Evolutionary conservation across 2,888 invertebrate species (phyloP).

Genomic region (Trissolcus japonicus): DNA sequence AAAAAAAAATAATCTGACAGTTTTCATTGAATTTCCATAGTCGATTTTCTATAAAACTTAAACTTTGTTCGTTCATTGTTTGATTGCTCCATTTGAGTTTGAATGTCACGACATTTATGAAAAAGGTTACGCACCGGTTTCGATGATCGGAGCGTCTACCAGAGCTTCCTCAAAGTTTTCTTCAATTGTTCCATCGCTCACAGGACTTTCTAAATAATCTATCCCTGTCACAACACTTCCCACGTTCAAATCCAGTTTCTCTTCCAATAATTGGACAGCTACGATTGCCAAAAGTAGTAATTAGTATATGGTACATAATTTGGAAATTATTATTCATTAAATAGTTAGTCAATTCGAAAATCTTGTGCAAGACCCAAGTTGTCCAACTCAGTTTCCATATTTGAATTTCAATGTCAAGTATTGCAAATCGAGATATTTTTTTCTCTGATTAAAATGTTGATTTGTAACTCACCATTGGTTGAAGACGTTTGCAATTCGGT

Average conservation of each 20-base stretch:
- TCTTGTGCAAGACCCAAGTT: neutral
- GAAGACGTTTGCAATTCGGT: conserved; percentile 87
- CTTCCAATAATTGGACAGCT: conserved; percentile 73
- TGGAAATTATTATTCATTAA: conserved; percentile 6
- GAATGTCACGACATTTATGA: conserved; percentile 66
- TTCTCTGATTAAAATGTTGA: too few relatives aligned
- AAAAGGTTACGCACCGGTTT: conserved; percentile 72
- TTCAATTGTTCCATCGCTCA: conserved; percentile 91
- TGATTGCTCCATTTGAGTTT: conserved; percentile 8
- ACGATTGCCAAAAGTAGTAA: conserved; percentile 52
- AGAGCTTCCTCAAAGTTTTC: conserved; percentile 94
- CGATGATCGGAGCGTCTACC: conserved; percentile 80
- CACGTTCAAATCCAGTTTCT: conserved; percentile 72
- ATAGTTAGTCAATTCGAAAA: too few relatives aligned
- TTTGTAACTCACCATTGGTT: conserved; percentile 81
- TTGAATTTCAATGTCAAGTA: neutral
- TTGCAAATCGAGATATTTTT: neutral
- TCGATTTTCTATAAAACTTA: too few relatives aligned
- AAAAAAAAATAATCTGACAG: neutral
- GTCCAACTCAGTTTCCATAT: conserved; percentile 6
- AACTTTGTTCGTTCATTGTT: neutral
- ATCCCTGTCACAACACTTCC: conserved; percentile 70
- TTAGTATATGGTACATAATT: conserved; percentile 27
- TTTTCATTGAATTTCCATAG: neutral
- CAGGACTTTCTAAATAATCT: conserved; percentile 82